Conservation (phyloP, 2,113 vertebrate genomes). For the Nanorana parkeri region DNA sequence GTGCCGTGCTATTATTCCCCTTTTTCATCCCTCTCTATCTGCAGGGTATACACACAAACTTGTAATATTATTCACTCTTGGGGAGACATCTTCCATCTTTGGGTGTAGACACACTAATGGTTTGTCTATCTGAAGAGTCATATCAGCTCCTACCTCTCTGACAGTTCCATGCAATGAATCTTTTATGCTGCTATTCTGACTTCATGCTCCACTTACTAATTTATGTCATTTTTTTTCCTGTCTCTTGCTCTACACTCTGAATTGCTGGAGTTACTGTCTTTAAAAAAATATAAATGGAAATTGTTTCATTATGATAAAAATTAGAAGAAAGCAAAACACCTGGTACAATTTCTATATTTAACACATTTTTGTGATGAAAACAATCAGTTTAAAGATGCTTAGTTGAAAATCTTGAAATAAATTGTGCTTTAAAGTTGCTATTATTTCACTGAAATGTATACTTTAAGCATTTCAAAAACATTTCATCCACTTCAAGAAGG, state of each 20-base stretch:
- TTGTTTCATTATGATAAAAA: too few species aligned
- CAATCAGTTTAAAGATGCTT: not conserved
- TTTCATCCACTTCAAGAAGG: too few species aligned
- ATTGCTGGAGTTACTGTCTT: not conserved
- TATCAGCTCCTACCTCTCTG: slow-evolving; percentile 19
- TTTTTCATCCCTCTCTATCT: not conserved
- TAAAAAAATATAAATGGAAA: not conserved
- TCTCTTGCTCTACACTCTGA: not conserved
- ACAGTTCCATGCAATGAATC: slow-evolving; percentile 32
- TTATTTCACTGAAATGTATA: too few species aligned
- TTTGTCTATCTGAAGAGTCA: slow-evolving; percentile 35
- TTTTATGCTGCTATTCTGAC: slow-evolving; percentile 32
- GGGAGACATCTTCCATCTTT: slow-evolving; percentile 12
- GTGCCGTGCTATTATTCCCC: not conserved
- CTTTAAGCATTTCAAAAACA: too few species aligned
- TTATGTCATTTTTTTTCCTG: slow-evolving; percentile 6
- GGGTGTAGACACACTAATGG: slow-evolving; percentile 26
- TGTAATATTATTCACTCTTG: slow-evolving; percentile 16
- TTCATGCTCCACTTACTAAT: slow-evolving; percentile 21
- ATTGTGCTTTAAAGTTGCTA: not conserved
- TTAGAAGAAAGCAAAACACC: not conserved
- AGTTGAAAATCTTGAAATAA: not conserved
- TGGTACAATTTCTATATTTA: not conserved
- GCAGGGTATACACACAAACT: not conserved
- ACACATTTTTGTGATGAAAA: not conserved